A percentile compares a stretch with the other conserved stretches of the same genome.
These are phyloP conservation scores for Okamejei kenojei DNA, from an alignment of 2,797 vertebrate species.

Conservation along the genomic window DNA sequence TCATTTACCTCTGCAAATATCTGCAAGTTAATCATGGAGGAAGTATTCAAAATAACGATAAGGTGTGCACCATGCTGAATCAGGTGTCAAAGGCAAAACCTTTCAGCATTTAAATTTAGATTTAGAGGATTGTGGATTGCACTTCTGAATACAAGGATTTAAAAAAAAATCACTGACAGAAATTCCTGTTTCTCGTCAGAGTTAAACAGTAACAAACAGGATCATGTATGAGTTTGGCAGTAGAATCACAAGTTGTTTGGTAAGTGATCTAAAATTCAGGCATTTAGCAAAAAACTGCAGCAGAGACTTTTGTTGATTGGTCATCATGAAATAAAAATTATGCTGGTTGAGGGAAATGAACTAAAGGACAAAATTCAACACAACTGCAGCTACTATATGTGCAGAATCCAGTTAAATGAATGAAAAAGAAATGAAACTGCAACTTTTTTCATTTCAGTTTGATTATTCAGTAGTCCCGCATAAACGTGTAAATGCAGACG, in stretches of 20 bases:
- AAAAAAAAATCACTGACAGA: neutral
- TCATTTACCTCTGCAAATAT: neutral
- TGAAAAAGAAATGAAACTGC: neutral
- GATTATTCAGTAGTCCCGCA: neutral
- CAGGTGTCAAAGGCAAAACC: neutral
- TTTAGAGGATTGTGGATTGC: neutral
- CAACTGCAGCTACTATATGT: neutral
- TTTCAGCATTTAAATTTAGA: neutral
- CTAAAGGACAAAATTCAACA: neutral
- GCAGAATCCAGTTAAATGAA: neutral
- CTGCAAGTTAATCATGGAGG: neutral
- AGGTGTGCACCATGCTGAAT: neutral
- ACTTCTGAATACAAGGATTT: neutral
- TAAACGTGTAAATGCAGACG: too few species aligned
- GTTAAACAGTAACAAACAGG: neutral
- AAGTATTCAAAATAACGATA: neutral
- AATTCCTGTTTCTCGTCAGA: neutral
- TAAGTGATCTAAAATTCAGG: neutral
- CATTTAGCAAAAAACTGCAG: neutral
- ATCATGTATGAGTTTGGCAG: neutral
- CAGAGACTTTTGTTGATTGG: neutral
- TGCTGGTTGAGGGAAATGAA: neutral
- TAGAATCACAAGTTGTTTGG: neutral
- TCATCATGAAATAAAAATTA: neutral
- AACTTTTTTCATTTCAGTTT: neutral